Conservation (phyloP, 2,113 vertebrate genomes). For the Lucifuga dentata region DNA sequence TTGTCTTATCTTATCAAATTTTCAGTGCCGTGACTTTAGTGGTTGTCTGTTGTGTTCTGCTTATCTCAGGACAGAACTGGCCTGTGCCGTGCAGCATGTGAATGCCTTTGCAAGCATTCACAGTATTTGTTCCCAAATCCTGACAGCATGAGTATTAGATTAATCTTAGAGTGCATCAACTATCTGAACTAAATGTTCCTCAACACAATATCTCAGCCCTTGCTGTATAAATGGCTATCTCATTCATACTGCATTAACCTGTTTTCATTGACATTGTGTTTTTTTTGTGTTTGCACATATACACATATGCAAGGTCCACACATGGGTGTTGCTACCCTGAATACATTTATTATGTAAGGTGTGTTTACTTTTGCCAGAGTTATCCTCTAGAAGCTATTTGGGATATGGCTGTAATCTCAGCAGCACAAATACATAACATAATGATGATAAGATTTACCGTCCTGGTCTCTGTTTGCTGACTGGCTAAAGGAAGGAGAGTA, state of each 20-base stretch:
- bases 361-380: constrained; percentile 56
- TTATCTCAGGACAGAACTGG: no score
- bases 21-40: no score
- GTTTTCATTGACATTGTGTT: constrained; percentile 4
- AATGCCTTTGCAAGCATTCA: no score
- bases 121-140: constrained; percentile 1
- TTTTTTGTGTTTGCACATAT: not conserved
- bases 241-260: constrained; percentile 46
- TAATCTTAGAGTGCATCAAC: constrained; percentile 35
- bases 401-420: constrained; percentile 67
- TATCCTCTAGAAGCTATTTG: constrained; percentile 61
- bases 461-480: constrained; percentile 66
- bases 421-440: constrained; percentile 72
- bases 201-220: constrained; percentile 23
- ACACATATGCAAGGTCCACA: not conserved
- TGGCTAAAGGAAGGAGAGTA: constrained; percentile 57
- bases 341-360: constrained; percentile 42
- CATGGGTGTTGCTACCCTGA: not conserved
- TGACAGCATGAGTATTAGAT: constrained; percentile 21
- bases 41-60: no score
- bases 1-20: no score
- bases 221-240: constrained; percentile 39
- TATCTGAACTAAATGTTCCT: constrained; percentile 30
- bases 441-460: constrained; percentile 73
- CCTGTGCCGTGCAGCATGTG: no score